Percentiles rank a stretch among this genome's conserved stretches.
Evolutionary conservation across 2,888 invertebrate genomes (phyloP).

Genomic region (Eudasyphora cyanicolor): DNA sequence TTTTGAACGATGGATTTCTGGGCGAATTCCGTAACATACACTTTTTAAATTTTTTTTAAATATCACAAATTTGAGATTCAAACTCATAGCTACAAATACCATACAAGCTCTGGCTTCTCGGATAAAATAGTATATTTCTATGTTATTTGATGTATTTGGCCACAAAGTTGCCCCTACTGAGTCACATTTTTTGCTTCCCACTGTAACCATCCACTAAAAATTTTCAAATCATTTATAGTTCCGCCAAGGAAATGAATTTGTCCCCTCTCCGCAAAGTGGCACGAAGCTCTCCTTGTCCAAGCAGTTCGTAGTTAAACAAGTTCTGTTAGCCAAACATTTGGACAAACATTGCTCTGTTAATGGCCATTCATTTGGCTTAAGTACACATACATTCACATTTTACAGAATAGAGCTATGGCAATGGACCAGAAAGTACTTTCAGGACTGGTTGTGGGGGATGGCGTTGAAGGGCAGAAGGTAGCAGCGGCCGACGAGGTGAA

Average conservation of each 20-base stretch:
- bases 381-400: background rate
- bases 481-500: background rate
- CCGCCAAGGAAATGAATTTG: constrained; percentile 2
- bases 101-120: too few relatives aligned
- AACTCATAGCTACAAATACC: too few relatives aligned
- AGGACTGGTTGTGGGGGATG: background rate
- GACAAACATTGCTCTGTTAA: constrained; percentile 17
- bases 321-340: constrained; percentile 16
- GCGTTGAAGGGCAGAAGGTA: too few relatives aligned
- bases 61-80: too few relatives aligned
- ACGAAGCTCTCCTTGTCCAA: too few relatives aligned
- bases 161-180: too few relatives aligned
- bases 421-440: background rate
- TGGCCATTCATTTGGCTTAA: constrained; percentile 27
- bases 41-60: too few relatives aligned
- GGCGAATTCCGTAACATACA: too few relatives aligned
- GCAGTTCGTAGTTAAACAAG: background rate
- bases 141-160: too few relatives aligned
- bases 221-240: constrained; percentile 14
- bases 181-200: background rate
- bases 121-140: too few relatives aligned
- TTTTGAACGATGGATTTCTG: too few relatives aligned
- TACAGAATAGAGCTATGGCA: background rate
- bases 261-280: background rate
- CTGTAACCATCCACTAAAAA: background rate